Conservation (phyloP, 2,113 vertebrate species). For the Erythrolamprus reginae region DNA sequence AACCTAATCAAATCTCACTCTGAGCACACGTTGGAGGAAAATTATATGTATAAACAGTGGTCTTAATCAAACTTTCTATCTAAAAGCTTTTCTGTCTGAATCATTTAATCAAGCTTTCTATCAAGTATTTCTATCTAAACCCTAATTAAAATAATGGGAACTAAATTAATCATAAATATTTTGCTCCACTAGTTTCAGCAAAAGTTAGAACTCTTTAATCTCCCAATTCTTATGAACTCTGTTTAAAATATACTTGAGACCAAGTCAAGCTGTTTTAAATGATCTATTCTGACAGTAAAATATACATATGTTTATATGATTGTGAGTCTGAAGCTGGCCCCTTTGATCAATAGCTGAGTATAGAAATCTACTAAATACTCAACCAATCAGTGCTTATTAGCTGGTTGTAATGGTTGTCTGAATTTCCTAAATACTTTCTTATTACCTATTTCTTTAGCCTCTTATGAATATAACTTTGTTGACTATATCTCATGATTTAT, state of each 20-base stretch:
- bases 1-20: background rate
- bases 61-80: background rate
- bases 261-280: background rate
- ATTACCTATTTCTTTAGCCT: background rate
- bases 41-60: background rate
- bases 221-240: background rate
- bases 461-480: background rate
- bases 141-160: background rate
- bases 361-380: background rate
- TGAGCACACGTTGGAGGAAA: background rate
- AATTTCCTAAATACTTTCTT: background rate
- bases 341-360: background rate
- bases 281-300: background rate
- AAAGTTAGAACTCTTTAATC: background rate
- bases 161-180: background rate
- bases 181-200: background rate
- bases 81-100: background rate
- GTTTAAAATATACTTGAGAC: background rate
- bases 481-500: background rate
- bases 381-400: background rate
- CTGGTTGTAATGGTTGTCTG: background rate
- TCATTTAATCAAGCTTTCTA: background rate
- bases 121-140: background rate
- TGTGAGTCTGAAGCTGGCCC: background rate
- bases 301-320: background rate